Evolutionary conservation across 2,113 vertebrate genomes (phyloP), one percentile per base, ranked within the genome.

Genomic region (Engystomops pustulosus): DNA sequence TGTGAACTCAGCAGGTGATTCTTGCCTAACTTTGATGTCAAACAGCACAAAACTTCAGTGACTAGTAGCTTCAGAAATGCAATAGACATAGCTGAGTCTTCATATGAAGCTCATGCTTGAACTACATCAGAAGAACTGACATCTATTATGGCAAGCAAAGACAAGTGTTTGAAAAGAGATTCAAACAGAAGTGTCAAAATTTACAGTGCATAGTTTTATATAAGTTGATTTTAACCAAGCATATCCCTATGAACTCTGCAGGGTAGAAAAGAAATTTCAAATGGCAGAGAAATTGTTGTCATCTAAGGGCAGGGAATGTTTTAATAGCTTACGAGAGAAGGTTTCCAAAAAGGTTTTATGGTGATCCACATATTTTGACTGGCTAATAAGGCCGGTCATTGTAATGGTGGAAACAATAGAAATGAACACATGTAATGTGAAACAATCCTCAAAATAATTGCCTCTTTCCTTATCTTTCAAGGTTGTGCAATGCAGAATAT

Each of bases 101-200:
- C 92, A 94, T 93, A 94, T 89, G 93, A 94, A 93, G 91, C 94
- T 94, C 93, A 92, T 94, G 93, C 93, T 96, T 94, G 92, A 96
- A 96, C 96, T 95, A 97, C 96, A 97, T 98, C 97, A 97, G 94
- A 98, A 95, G 92, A 96, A 93, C 95, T 97, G 96, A 97, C 96
- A 96, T 97, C 96, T 96, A 97, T 98, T 97, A 98, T 95, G 95
- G 95, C 96, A 95, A 97, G 95, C 94, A 97, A 96, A 97, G 97
- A 98, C 96, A 95, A 96, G 96, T 95, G 95, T 98, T 98, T 97
- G 96, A 97, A 98, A 97, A 95, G 91, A 93, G 94, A 96, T 97
- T 96, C 96, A 95, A 98, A 97, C 96, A 94, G 94, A 97, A 96
- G 95, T 97, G 96, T 97, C 96, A 96, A 95, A 95, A 95, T 96